Conservation (phyloP, 2,888 invertebrate genomes). For the Junonia oenone region DNA sequence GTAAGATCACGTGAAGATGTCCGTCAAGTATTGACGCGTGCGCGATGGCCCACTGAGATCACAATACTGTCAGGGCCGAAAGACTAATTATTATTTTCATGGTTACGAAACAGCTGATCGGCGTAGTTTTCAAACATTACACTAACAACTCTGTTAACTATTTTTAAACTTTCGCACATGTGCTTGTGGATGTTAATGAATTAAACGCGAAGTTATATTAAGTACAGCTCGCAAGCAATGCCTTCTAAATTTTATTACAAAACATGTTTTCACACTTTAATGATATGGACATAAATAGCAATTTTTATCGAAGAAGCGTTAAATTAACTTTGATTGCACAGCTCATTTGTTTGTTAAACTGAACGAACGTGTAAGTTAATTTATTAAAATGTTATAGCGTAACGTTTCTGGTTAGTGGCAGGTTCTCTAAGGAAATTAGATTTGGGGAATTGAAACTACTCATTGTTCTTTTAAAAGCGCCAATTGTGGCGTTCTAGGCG, state of each 20-base stretch:
- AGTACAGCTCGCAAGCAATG: neutral
- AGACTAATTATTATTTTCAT: slow-evolving; percentile 66
- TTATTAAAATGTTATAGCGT: slow-evolving; percentile 51
- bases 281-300: slow-evolving; percentile 5
- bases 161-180: slow-evolving; percentile 25
- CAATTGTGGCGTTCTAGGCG: slow-evolving; percentile 74
- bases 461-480: slow-evolving; percentile 79
- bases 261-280: slow-evolving; percentile 1
- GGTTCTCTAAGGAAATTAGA: slow-evolving; percentile 72
- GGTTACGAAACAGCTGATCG: slow-evolving; percentile 43
- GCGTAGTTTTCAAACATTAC: slow-evolving; percentile 36
- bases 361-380: slow-evolving; percentile 34
- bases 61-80: slow-evolving; percentile 49
- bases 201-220: neutral
- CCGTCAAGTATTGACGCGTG: slow-evolving; percentile 74
- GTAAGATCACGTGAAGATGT: slow-evolving; percentile 56
- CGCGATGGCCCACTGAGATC: slow-evolving; percentile 52
- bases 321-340: slow-evolving; percentile 5
- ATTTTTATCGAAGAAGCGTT: slow-evolving; percentile 2
- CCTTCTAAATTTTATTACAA: neutral
- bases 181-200: slow-evolving; percentile 20
- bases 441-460: slow-evolving; percentile 76
- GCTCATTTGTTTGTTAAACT: slow-evolving; percentile 10
- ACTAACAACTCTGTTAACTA: slow-evolving; percentile 20
- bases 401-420: slow-evolving; percentile 63